Evolutionary conservation across 1,140 invertebrate species (phyloP), one percentile per base, ranked within the genome.

Genomic region (Drosophila nannoptera): DNA sequence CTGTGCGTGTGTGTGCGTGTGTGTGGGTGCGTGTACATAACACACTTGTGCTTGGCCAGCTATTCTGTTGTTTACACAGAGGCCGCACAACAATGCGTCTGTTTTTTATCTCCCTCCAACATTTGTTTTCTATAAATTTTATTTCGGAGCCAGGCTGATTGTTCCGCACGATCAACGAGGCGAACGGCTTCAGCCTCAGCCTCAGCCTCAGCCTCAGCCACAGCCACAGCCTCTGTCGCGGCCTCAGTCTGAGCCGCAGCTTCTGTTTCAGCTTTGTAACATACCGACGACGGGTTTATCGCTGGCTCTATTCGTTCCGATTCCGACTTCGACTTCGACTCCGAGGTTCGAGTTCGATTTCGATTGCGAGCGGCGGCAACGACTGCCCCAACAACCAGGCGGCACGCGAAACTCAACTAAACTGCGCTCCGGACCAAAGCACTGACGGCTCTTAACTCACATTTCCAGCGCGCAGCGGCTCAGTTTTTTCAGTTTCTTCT

Each of bases 391-490:
- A 22, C 80, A 80, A 83, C 80, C 73, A 61, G 45, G 70, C 80
- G 56, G 73, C 70, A 80, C 77, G 67, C 58, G 64, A 66, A 77
- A 66, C 82, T 77, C 77, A 75, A 70, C 65, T 58, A 77, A 86
- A 86, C 81, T 86, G 81, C 43, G 81, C 81, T 86, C 77, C 55
- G 69, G 58, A 65, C 60, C 64, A 65, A 59, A 65, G 43, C 62
- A 52, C 71, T 49, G 54, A 38, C 58, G 55, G 72, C 80, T 83
- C 78, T 83, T 83, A 83, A 83, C 78, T 75, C 50, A 59, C 61
- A 63, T 76, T 75, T 66, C 64, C 43, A 50, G 45, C 50, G 48
- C 50, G 45, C 48, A 42, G 43, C 22, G 45, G 45, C 22, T 40
- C 12, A 38, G 38, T 35, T 4, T 68, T 33, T 49, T 49, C 7